A percentile compares a stretch with the other conserved stretches of the same genome.
phyloP scores from a whole-genome alignment of 2,797 vertebrate species.

The Spinibarbus caldwelli region DNA sequence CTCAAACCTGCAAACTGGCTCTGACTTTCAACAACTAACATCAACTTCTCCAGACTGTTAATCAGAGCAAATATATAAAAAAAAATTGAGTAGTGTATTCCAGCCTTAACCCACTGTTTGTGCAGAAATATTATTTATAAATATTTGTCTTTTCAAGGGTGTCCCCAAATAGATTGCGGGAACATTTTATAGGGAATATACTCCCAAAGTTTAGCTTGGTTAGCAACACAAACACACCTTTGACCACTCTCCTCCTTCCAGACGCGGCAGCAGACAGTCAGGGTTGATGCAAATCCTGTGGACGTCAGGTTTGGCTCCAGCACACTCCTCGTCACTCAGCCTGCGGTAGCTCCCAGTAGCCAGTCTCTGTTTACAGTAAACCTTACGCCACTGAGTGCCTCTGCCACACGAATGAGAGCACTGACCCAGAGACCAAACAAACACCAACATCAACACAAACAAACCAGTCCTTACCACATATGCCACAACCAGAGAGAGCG shows the following conservation, averaged over 20 bases:
- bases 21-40: not conserved
- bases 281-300: slow-evolving; percentile 80
- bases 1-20: not conserved
- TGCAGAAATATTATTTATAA: not conserved
- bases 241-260: slow-evolving; percentile 84
- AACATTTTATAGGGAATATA: not conserved
- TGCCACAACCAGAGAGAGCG: not conserved
- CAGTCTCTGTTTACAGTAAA: slow-evolving; percentile 88
- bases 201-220: not conserved
- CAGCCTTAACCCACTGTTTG: not conserved
- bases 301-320: slow-evolving; percentile 70
- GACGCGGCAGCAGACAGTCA: slow-evolving; percentile 82
- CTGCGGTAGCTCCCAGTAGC: slow-evolving; percentile 84
- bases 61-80: not conserved
- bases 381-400: slow-evolving; percentile 83
- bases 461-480: not conserved
- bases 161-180: not conserved
- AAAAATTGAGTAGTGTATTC: not conserved
- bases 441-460: slow-evolving; percentile 24
- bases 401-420: slow-evolving; percentile 88
- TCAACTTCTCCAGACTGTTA: not conserved
- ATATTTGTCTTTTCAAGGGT: not conserved
- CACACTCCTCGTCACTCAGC: slow-evolving; percentile 78
- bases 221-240: slow-evolving; percentile 72
- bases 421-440: slow-evolving; percentile 66